Conservation (phyloP, 1,140 invertebrate species). For the Eueides isabella region DNA sequence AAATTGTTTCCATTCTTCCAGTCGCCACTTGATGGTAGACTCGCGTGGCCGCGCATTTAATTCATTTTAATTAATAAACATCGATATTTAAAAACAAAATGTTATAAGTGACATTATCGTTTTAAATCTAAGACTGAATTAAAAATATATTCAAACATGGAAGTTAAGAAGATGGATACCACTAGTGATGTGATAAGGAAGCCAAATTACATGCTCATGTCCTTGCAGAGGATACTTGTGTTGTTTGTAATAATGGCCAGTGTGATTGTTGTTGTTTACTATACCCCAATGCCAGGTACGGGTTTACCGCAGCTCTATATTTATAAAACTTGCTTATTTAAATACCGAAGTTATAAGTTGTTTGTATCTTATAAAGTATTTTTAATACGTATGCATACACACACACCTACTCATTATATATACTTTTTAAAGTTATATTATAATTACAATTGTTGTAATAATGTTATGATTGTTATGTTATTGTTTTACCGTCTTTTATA, state of each 20-base stretch:
- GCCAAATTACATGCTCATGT: constrained; percentile 78
- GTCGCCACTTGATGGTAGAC: constrained; percentile 70
- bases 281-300: constrained; percentile 86
- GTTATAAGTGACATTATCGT: constrained; percentile 41
- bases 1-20: constrained; percentile 56
- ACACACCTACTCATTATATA: too few species aligned
- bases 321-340: constrained; percentile 38
- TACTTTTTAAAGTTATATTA: too few species aligned
- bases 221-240: constrained; percentile 78
- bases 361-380: neutral
- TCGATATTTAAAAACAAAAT: constrained; percentile 52
- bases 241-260: constrained; percentile 81
- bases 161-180: constrained; percentile 52
- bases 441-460: too few species aligned
- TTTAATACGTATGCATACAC: too few species aligned
- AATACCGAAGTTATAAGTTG: neutral
- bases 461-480: too few species aligned
- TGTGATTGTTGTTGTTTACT: constrained; percentile 86
- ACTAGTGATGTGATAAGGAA: constrained; percentile 56
- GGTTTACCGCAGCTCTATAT: neutral
- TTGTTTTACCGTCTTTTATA: too few species aligned
- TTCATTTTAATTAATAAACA: constrained; percentile 41
- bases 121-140: constrained; percentile 20
- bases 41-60: constrained; percentile 64
- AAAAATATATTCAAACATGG: constrained; percentile 47